Evolutionary conservation across 2,888 invertebrate genomes (phyloP).

Genomic region (Syritta pipiens): DNA sequence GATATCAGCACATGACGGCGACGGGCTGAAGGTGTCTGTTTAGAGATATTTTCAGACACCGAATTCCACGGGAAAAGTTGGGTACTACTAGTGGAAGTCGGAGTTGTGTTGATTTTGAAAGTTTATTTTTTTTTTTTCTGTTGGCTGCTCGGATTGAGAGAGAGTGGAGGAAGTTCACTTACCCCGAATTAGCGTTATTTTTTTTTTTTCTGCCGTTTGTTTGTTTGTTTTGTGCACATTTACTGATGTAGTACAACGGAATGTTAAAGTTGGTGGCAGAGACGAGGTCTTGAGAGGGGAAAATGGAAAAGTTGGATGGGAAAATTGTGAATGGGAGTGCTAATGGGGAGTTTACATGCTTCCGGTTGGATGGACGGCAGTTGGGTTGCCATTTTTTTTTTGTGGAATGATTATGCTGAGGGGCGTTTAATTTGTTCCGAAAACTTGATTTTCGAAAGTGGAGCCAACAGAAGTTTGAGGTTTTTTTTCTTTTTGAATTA

Average conservation of each 20-base stretch:
- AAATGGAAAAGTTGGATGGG: too few relatives aligned
- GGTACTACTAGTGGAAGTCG: not conserved
- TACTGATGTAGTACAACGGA: not conserved
- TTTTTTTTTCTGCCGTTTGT: not conserved
- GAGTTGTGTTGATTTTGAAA: not conserved
- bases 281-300: too few relatives aligned
- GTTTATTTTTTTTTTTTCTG: slow-evolving; percentile 12
- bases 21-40: slow-evolving; percentile 8
- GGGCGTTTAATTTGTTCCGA: too few relatives aligned
- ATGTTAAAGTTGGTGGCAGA: not conserved
- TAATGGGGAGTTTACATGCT: too few relatives aligned
- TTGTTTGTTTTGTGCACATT: not conserved
- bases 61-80: slow-evolving; percentile 5
- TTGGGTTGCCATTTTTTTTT: too few relatives aligned
- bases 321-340: too few relatives aligned
- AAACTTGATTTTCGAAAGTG: too few relatives aligned
- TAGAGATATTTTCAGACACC: slow-evolving; percentile 39
- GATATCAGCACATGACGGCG: slow-evolving; percentile 30
- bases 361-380: too few relatives aligned
- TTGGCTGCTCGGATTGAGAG: not conserved
- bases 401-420: too few relatives aligned
- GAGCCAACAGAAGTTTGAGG: too few relatives aligned
- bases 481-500: too few relatives aligned
- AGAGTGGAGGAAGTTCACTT: slow-evolving; percentile 23
- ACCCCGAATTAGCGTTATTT: not conserved